A percentile compares a stretch with the other conserved stretches of the same genome.
phyloP scores from a whole-genome alignment of 1,140 invertebrate species.

The Aphis craccivora region DNA sequence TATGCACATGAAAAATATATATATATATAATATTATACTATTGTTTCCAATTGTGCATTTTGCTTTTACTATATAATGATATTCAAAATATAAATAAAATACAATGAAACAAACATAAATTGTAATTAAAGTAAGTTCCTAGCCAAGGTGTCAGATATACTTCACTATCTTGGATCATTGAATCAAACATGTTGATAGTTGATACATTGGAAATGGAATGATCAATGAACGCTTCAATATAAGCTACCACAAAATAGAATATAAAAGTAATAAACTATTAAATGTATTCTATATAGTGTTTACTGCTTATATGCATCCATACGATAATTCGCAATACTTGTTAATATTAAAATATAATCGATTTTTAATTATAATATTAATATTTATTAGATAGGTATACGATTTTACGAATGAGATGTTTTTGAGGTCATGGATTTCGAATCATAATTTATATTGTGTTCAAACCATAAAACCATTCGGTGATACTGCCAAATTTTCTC shows the following conservation, averaged over 20 bases:
- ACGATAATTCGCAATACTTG: not conserved
- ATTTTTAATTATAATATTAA: not conserved
- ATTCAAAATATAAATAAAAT: not conserved
- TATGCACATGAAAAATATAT: not conserved
- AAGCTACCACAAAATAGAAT: not conserved
- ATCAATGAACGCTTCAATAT: too few species aligned
- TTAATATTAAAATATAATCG: not conserved
- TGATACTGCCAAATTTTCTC: not conserved
- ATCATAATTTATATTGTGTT: not conserved
- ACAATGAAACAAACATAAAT: not conserved
- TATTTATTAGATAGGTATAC: too few species aligned
- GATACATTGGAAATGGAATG: too few species aligned
- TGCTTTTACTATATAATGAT: not conserved
- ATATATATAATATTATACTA: not conserved
- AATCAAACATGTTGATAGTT: not conserved
- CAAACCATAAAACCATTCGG: not conserved
- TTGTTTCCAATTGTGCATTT: not conserved
- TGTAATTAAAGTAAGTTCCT: too few species aligned
- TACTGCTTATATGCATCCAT: not conserved
- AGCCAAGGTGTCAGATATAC: too few species aligned
- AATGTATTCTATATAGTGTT: too few species aligned
- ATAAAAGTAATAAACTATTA: too few species aligned
- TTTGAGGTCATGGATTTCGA: not conserved
- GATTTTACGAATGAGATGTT: not conserved
- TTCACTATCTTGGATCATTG: too few species aligned